Evolutionary conservation across 2,797 vertebrate genomes (phyloP).

Genomic region (Gobio occitaniae): DNA sequence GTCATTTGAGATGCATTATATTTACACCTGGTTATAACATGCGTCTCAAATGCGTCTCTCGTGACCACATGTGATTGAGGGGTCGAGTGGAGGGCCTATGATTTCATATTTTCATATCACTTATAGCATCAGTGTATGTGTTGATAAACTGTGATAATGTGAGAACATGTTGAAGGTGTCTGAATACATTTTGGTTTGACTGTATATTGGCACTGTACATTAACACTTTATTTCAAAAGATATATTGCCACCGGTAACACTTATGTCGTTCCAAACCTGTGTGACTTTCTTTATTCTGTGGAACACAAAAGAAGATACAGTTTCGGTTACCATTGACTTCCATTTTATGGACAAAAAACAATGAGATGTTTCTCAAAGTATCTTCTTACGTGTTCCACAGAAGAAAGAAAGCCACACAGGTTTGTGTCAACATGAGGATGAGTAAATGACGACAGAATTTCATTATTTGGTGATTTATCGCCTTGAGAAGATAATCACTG

Average conservation of each 20-base stretch:
- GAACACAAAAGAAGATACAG: background rate
- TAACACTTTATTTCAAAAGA: background rate
- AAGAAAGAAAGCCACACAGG: background rate
- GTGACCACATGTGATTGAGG: conserved; percentile 5
- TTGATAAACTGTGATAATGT: background rate
- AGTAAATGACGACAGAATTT: background rate
- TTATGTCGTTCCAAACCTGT: background rate
- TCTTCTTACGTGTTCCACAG: background rate
- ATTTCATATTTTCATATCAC: background rate
- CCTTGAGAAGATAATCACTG: background rate
- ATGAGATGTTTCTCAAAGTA: background rate
- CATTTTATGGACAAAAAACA: background rate
- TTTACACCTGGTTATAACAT: conserved; percentile 26
- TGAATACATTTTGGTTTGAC: too few relatives aligned
- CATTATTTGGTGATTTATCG: background rate
- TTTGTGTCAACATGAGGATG: background rate
- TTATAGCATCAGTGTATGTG: background rate
- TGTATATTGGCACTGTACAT: background rate
- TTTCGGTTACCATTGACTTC: background rate
- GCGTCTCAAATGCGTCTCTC: background rate
- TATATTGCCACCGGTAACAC: background rate
- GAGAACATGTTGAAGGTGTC: too few relatives aligned
- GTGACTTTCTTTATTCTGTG: background rate
- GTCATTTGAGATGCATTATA: conserved; percentile 14
- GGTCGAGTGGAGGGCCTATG: background rate